These are phyloP conservation scores for Eristalis arbustorum DNA, from an alignment of 2,888 invertebrate species.

Conservation along the genomic window DNA sequence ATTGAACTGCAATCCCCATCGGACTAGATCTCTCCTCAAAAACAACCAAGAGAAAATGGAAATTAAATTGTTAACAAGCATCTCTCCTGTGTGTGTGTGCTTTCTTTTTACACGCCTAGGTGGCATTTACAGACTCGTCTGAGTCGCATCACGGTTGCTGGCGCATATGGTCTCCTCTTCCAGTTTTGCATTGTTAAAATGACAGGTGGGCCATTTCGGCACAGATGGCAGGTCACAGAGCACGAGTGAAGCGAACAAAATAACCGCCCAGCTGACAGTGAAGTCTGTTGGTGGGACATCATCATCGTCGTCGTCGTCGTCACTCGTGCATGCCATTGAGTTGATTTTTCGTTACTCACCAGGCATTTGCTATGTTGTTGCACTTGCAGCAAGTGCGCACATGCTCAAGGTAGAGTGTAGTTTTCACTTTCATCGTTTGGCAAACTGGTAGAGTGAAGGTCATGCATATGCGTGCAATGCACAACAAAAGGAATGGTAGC, in stretches of 20 bases:
- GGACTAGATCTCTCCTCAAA: neutral
- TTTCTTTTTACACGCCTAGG: conserved; percentile 13
- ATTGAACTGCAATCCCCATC: neutral
- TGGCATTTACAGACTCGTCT: neutral
- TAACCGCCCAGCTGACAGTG: no score
- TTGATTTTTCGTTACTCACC: conserved; percentile 1
- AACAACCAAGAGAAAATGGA: conserved; percentile 22
- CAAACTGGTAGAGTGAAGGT: conserved; percentile 56
- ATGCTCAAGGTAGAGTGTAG: conserved; percentile 58
- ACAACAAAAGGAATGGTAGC: conserved; percentile 3
- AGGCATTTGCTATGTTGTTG: conserved; percentile 41
- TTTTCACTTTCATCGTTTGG: conserved; percentile 60
- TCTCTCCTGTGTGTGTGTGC: conserved; percentile 10
- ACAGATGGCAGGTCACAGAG: conserved; percentile 65
- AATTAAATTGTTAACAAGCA: conserved; percentile 48
- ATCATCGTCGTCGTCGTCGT: no score
- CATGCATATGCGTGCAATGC: conserved; percentile 46
- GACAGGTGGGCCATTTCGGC: conserved; percentile 60
- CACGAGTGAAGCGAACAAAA: conserved; percentile 56
- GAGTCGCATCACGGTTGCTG: neutral
- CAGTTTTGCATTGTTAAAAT: neutral
- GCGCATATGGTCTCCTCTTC: neutral
- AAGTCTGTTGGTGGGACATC: no score
- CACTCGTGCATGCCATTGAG: no score
- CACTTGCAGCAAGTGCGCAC: conserved; percentile 33